Percentiles rank a stretch among this genome's conserved stretches.
phyloP scores from a whole-genome alignment of 2,113 vertebrate genomes.

The Axis porcinus region DNA sequence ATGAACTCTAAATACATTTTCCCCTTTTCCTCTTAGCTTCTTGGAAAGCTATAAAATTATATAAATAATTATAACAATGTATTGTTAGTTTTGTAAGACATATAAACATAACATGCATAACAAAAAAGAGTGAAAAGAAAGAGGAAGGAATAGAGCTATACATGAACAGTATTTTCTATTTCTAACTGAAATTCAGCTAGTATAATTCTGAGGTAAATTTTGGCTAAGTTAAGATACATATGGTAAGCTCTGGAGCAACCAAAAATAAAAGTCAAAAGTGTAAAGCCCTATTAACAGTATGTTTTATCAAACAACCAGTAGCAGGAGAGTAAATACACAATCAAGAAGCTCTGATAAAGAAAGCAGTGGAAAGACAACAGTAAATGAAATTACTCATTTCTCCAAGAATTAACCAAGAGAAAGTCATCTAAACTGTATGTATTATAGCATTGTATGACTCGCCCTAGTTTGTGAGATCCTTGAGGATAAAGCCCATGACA shows the following conservation, averaged over 20 bases:
- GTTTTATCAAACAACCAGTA: not conserved
- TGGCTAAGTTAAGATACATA: not conserved
- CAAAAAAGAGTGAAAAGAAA: not conserved
- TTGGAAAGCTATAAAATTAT: not conserved
- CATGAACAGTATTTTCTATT: not conserved
- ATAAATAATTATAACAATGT: not conserved
- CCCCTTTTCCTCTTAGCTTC: not conserved
- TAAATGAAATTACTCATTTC: not conserved
- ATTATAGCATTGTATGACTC: not conserved
- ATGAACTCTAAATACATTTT: not conserved
- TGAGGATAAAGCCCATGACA: not conserved
- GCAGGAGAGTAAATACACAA: not conserved
- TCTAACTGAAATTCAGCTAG: not conserved
- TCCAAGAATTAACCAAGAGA: not conserved
- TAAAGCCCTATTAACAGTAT: not conserved
- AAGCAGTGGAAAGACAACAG: not conserved
- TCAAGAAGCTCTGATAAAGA: not conserved
- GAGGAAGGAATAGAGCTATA: not conserved
- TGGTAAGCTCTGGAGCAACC: not conserved
- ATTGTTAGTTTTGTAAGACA: not conserved
- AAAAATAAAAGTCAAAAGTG: not conserved
- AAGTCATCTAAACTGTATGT: not conserved
- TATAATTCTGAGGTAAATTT: not conserved
- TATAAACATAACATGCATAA: not conserved
- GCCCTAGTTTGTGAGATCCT: not conserved